Evolutionary conservation across 2,113 vertebrate species (phyloP).

Genomic region (Syngnathus scovelli): DNA sequence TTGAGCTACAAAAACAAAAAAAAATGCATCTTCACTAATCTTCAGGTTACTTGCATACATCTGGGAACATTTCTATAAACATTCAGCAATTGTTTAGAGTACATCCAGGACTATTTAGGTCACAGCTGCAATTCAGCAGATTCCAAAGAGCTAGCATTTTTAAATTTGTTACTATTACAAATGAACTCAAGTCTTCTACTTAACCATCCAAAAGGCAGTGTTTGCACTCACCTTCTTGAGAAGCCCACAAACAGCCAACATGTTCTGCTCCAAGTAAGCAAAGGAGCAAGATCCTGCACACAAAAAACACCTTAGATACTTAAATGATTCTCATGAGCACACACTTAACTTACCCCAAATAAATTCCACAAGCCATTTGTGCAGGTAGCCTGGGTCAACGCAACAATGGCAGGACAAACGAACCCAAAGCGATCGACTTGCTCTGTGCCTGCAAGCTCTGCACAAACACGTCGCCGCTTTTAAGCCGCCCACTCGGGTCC

Average conservation of each 20-base stretch:
- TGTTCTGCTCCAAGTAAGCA: constrained; percentile 45
- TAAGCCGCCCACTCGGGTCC: constrained; percentile 27
- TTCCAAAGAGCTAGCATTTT: no score
- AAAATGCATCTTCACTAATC: not conserved
- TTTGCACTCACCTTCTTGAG: constrained; percentile 32
- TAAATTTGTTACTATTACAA: no score
- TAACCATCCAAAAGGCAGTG: no score
- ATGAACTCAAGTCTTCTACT: no score
- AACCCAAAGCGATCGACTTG: not conserved
- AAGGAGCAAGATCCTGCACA: constrained; percentile 42
- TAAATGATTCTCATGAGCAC: no score
- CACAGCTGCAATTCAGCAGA: no score
- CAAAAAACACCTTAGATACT: not conserved
- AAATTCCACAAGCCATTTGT: constrained; percentile 50
- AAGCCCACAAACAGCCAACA: constrained; percentile 31
- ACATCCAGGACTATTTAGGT: no score
- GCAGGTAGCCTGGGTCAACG: not conserved
- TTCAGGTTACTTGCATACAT: no score
- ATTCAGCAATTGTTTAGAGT: no score
- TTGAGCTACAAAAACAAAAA: constrained; percentile 16
- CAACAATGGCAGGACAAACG: not conserved
- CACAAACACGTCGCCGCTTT: not conserved
- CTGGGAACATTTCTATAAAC: no score
- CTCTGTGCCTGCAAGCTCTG: not conserved
- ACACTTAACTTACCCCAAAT: constrained; percentile 43